These are phyloP conservation scores for Anas acuta DNA, from an alignment of 2,797 vertebrate genomes.

Conservation along the genomic window DNA sequence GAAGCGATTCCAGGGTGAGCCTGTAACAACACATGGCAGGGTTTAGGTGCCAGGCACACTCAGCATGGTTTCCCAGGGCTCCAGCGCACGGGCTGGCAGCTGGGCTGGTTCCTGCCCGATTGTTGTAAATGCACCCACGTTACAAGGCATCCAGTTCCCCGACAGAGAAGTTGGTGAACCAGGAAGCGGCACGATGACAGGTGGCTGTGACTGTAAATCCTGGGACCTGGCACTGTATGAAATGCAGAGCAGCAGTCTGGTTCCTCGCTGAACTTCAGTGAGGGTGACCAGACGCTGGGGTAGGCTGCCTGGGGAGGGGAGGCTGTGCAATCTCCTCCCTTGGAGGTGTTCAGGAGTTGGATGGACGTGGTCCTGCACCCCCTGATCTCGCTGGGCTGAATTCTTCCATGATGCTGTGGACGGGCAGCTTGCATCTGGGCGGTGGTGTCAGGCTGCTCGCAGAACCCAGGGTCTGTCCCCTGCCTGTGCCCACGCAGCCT, in stretches of 20 bases:
- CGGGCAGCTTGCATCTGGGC: not conserved
- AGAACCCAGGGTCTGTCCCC: not conserved
- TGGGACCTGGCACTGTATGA: not conserved
- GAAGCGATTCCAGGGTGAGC: not conserved
- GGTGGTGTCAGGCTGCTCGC: not conserved
- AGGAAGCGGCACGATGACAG: not conserved
- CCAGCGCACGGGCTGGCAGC: not conserved
- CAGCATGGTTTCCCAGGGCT: slow-evolving; percentile 37
- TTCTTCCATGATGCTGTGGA: not conserved
- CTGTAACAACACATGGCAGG: not conserved
- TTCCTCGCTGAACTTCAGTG: not conserved
- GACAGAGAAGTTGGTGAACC: not conserved
- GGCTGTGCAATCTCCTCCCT: not conserved
- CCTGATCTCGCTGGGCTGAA: not conserved
- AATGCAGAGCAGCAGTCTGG: not conserved
- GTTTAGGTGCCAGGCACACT: not conserved
- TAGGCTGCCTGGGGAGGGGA: not conserved
- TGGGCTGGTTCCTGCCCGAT: slow-evolving; percentile 20
- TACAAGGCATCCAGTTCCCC: not conserved
- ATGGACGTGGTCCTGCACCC: not conserved
- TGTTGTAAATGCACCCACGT: not conserved
- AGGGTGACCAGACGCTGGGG: not conserved
- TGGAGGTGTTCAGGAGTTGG: not conserved
- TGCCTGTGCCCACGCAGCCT: not conserved
- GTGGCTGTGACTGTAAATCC: not conserved